Conservation (phyloP, 2,113 vertebrate species). For the Siniperca chuatsi region DNA sequence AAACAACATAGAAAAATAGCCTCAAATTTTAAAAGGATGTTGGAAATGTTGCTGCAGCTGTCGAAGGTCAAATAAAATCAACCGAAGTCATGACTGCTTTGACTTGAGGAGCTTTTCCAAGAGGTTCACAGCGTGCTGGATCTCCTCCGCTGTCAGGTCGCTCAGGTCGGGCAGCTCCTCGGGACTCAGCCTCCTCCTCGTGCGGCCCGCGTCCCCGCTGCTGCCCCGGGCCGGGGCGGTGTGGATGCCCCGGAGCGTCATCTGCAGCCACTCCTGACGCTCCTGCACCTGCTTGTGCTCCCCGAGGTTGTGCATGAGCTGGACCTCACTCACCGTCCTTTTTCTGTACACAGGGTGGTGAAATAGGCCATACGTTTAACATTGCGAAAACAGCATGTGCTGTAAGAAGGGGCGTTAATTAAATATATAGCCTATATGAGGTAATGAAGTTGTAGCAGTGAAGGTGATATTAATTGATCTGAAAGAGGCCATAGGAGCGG, state of each 20-base stretch:
- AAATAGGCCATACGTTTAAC: background rate
- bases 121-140: slow-evolving; percentile 58
- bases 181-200: slow-evolving; percentile 65
- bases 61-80: background rate
- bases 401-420: background rate
- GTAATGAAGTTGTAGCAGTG: too few species aligned
- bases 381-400: background rate
- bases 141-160: slow-evolving; percentile 72
- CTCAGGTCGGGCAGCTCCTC: slow-evolving; percentile 67
- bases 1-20: background rate
- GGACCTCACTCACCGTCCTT: slow-evolving; percentile 93
- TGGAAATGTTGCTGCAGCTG: slow-evolving; percentile 30
- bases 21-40: background rate
- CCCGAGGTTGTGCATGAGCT: slow-evolving; percentile 92
- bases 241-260: slow-evolving; percentile 88
- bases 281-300: slow-evolving; percentile 86
- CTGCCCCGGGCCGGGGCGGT: slow-evolving; percentile 68
- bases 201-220: slow-evolving; percentile 53
- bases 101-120: slow-evolving; percentile 68
- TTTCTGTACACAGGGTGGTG: slow-evolving; percentile 79
- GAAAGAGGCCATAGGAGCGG: background rate
- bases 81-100: slow-evolving; percentile 42
- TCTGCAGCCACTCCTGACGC: slow-evolving; percentile 91
- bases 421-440: background rate
- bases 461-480: background rate